Evolutionary conservation across 1,140 invertebrate species (phyloP).

Genomic region (Maconellicoccus hirsutus): DNA sequence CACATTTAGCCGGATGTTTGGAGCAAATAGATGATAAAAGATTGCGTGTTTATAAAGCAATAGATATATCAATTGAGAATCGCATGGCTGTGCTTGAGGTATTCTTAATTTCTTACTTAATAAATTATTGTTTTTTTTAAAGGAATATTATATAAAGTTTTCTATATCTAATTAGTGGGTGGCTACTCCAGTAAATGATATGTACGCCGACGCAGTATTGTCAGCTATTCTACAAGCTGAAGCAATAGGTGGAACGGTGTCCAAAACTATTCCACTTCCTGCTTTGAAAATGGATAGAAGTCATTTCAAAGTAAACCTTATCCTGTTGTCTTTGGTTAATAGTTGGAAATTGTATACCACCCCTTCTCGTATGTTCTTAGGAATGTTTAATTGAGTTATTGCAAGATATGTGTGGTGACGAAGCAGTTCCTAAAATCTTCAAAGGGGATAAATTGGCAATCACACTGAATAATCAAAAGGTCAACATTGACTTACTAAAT

Average conservation of each 20-base stretch:
- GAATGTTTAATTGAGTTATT: slow-evolving; percentile 88
- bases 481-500: slow-evolving; percentile 70
- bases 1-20: slow-evolving; percentile 69
- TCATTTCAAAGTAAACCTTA: slow-evolving; percentile 70
- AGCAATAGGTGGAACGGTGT: slow-evolving; percentile 42
- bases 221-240: slow-evolving; percentile 70
- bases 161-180: slow-evolving; percentile 53
- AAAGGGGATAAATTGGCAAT: slow-evolving; percentile 81
- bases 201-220: slow-evolving; percentile 92
- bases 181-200: slow-evolving; percentile 89
- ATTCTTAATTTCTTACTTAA: too few relatives aligned
- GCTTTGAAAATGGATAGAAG: slow-evolving; percentile 62
- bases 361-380: slow-evolving; percentile 36
- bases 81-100: slow-evolving; percentile 75
- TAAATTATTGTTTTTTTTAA: slow-evolving; percentile 25
- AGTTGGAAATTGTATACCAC: background rate
- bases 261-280: slow-evolving; percentile 46
- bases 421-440: slow-evolving; percentile 87
- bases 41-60: slow-evolving; percentile 60
- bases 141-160: background rate
- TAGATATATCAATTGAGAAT: slow-evolving; percentile 73
- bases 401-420: slow-evolving; percentile 90
- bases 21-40: slow-evolving; percentile 61
- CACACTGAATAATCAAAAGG: slow-evolving; percentile 69
- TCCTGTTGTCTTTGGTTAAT: slow-evolving; percentile 75